Evolutionary conservation across 2,888 invertebrate species (phyloP), one percentile per base, ranked within the genome.

Genomic region (Epirrita christyi): DNA sequence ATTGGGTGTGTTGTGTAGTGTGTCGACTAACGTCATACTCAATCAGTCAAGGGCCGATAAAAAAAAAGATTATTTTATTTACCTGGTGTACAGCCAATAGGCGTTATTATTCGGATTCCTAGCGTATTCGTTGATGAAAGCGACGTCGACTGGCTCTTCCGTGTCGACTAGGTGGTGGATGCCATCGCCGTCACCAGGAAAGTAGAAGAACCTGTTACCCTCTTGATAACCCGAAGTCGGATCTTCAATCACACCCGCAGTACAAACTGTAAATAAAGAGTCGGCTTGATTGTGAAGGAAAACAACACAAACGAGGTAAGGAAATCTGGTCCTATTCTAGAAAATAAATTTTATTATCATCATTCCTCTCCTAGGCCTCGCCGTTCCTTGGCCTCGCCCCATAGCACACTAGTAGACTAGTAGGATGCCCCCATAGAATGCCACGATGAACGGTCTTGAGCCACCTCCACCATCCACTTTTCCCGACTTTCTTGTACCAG

Each of bases 61-160:
- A 29, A 2, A 8, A 29, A 2, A 34, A 27, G 10, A 53, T 29
- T 6, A 3, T 10, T 36, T 1, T 34, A 15, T 49, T 28, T 51
- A 58, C 84, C 84, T 80, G 0, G 85, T 85, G 49, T 56, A 83
- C 0, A 85, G 68, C 75, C 72, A 79, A 51, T 81, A 85, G 5
- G 41, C 68, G 43, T 80, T 83, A 51, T 76, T 73, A 11, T 56
- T 65, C 4, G 77, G 68, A 56, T 76, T 68, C 50, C 73, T 73
- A 4, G 64, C 41, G 49, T 67, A 75, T 28, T 61, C 51, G 2
- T 59, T 58, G 52, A 83, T 63, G 48, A 63, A 77, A 0, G 40
- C 66, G 5, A 68, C 55, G 45, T 82, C 78, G 1, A 70, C 65
- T 0, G 75, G 73, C 27, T 77, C 79, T 5, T 70, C 59, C 0